phyloP scores from a whole-genome alignment of 2,888 invertebrate genomes.

The Limnephilus rhombicus region DNA sequence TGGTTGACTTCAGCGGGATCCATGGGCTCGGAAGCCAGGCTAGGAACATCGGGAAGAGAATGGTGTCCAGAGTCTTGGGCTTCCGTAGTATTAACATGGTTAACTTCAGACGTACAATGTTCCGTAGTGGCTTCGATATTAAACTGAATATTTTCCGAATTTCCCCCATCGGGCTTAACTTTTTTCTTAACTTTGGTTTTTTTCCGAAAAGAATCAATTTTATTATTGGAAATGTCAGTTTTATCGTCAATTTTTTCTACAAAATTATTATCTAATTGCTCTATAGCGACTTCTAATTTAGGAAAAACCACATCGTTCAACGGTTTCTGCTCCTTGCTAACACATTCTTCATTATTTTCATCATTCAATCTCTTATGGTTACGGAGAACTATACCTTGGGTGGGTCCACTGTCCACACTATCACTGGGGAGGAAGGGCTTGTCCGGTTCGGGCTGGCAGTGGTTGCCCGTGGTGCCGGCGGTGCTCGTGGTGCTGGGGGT shows the following conservation, averaged over 20 bases:
- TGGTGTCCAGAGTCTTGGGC: background rate
- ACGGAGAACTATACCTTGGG: slow-evolving; percentile 79
- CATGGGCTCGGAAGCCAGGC: background rate
- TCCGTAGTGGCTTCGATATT: slow-evolving; percentile 61
- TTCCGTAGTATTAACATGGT: slow-evolving; percentile 3
- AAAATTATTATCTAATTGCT: slow-evolving; percentile 41
- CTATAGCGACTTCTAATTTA: slow-evolving; percentile 52
- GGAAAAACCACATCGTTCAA: slow-evolving; percentile 65
- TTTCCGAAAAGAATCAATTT: slow-evolving; percentile 67
- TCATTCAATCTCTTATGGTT: slow-evolving; percentile 79
- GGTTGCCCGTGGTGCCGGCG: slow-evolving; percentile 67
- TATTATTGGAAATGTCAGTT: slow-evolving; percentile 69
- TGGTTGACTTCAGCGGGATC: slow-evolving; percentile 60
- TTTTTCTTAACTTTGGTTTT: slow-evolving; percentile 63
- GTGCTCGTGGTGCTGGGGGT: background rate
- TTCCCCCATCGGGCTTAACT: slow-evolving; percentile 42
- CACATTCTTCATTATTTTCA: slow-evolving; percentile 21
- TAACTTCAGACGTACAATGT: background rate
- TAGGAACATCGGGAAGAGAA: slow-evolving; percentile 24
- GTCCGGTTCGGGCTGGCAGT: slow-evolving; percentile 51
- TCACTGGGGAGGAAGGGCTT: slow-evolving; percentile 34
- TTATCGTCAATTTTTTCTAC: slow-evolving; percentile 71
- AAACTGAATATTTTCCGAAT: slow-evolving; percentile 56
- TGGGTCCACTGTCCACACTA: slow-evolving; percentile 70
- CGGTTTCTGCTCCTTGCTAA: slow-evolving; percentile 4